A percentile compares a stretch with the other conserved stretches of the same genome.
These are phyloP conservation scores for Leucania comma DNA, from an alignment of 2,888 invertebrate genomes.

Conservation along the genomic window DNA sequence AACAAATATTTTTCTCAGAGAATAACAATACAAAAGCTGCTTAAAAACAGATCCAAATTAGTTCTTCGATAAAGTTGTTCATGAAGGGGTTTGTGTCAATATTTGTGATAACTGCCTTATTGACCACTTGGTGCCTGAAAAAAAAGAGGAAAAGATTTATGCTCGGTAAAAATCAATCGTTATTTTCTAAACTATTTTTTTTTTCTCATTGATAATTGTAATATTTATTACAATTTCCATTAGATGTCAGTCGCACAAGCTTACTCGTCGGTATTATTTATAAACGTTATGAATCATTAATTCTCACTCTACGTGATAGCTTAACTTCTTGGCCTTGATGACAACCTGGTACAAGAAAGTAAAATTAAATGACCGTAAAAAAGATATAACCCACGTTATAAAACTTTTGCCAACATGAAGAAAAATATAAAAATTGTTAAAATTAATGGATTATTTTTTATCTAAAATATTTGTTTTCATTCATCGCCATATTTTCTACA, in stretches of 20 bases:
- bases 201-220: background rate
- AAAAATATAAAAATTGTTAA: background rate
- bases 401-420: background rate
- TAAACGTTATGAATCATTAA: conserved; percentile 50
- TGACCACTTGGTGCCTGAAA: background rate
- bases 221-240: background rate
- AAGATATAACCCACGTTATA: no score
- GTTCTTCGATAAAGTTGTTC: background rate
- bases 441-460: background rate
- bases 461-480: background rate
- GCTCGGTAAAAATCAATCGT: background rate
- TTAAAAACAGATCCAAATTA: background rate
- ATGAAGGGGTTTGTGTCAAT: background rate
- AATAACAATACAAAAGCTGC: background rate
- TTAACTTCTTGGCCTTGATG: background rate
- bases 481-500: background rate
- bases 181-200: background rate
- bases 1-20: conserved; percentile 6
- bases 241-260: conserved; percentile 15
- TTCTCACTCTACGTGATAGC: conserved; percentile 49
- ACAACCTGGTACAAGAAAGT: background rate
- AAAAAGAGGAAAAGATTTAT: no score
- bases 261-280: conserved; percentile 17
- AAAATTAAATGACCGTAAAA: background rate
- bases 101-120: background rate